Evolutionary conservation across 2,113 vertebrate genomes (phyloP), one percentile per base, ranked within the genome.

Genomic region (Bombycilla garrulus): DNA sequence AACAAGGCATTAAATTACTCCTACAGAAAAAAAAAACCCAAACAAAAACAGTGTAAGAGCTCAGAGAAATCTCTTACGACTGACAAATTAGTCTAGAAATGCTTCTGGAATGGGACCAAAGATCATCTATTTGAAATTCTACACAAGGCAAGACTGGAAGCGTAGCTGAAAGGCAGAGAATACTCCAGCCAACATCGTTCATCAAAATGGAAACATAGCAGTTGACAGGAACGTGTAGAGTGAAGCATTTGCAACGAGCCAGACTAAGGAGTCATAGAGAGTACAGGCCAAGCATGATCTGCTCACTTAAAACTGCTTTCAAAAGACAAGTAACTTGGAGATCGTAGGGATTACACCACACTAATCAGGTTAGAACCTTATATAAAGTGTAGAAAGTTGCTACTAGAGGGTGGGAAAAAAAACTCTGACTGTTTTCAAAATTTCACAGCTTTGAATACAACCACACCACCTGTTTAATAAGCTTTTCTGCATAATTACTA

Each of bases 31-130:
- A 51, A 88, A 84, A 58, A n/a, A n/a, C n/a, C n/a, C n/a, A n/a
- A n/a, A n/a, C n/a, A n/a, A n/a, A n/a, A n/a, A n/a, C 6, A 0
- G 76, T 29, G 16, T 3, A 2, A 72, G 44, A 87, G 24, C 38
- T 42, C 18, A 65, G 58, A 89, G 33, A 76, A 88, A 90, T 85
- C 33, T 25, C 14, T 51, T 54, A 42, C 84, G 61, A 58, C 17
- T 15, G 21, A 85, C 24, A 84, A 85, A 89, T 56, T 42, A 80
- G n/a, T 57, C 58, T 73, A 81, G 77, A 89, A 95, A 77, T 3
- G 11, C 31, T 69, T 89, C 40, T 87, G 91, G 77, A 62, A 91
- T 86, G 33, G 23, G 19, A 57, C 12, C 79, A 88, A 92, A 80
- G 21, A 77, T 38, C 50, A 73, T 24, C 19, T 54, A 31, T 35